Evolutionary conservation across 2,113 vertebrate genomes (phyloP).

Genomic region (Pteruthius melanotis): DNA sequence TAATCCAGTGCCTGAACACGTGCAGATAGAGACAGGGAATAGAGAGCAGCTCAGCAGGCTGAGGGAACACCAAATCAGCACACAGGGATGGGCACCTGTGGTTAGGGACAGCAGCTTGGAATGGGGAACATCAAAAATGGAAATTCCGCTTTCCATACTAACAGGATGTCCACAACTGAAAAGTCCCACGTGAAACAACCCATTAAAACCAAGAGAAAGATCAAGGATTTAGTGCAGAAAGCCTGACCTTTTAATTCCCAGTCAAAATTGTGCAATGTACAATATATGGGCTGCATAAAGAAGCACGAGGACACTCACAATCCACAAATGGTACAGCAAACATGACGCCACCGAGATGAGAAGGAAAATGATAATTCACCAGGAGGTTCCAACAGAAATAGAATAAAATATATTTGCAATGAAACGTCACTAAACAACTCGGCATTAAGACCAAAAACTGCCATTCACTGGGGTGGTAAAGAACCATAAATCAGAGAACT

Average conservation of each 20-base stretch:
- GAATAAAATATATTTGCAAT: slow-evolving; percentile 9
- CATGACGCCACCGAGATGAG: background rate
- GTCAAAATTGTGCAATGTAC: background rate
- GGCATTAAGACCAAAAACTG: slow-evolving; percentile 55
- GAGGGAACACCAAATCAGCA: background rate
- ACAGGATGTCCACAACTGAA: background rate
- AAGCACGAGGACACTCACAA: background rate
- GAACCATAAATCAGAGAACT: slow-evolving; percentile 19
- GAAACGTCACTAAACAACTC: background rate
- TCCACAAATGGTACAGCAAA: background rate
- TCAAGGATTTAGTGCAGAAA: background rate
- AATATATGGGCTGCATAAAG: background rate
- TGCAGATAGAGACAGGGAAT: background rate
- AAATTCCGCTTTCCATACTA: background rate
- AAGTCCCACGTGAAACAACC: background rate
- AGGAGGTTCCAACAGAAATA: slow-evolving; percentile 31
- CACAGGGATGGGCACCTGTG: background rate
- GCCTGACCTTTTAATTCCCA: background rate
- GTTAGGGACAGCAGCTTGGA: background rate
- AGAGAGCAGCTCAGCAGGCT: background rate
- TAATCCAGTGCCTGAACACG: background rate
- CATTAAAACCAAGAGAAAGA: background rate
- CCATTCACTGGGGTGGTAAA: slow-evolving; percentile 20
- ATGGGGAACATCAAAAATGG: background rate
- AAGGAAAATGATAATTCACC: background rate